Base-by-base conservation (phyloP, 2,797 vertebrate species). In the Antennarius maculatus region DNA sequence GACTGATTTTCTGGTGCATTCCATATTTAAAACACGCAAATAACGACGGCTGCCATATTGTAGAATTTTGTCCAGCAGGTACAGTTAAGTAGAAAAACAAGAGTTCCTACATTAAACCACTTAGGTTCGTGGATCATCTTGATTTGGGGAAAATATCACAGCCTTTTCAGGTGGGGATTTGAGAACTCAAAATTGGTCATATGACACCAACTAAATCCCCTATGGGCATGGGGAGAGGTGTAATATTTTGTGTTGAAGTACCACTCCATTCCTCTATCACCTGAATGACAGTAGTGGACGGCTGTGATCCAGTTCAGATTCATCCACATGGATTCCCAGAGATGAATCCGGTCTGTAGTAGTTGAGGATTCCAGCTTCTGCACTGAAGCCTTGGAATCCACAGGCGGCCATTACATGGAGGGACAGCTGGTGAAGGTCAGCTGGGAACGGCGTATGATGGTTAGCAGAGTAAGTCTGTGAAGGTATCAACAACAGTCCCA, bases 311-410 rank as follows among this genome's bases (percentile, higher is more conserved):
- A 97, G 91, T 64, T 99, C 97, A 0, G 97, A 96, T 68, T 94
- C 94, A 47, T 99, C 97, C 48, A 95, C 95, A 0, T 99, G 97
- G 89, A 99, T 98, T 31, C 97, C 97, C 37, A 99, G 91, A 0
- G 97, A 97, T 2, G 97, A 99, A 79, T 98, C 95, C 0, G 95
- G 88, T 47, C 90, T 93, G 89, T 99, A 99, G 89, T 95, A 98
- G 88, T 99, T 99, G 59, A 99, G 93, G 86, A 99, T 99, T 7
- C 94, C 97, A 0, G 97, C 96, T 84, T 99, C 94, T 0, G 97
- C 92, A 7, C 52, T 90, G 87, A 98, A 99, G 18, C 82, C 90
- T 0, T 81, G 82, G 86, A 98, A 99, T 0, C 96, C 96, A 9
- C 96, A 98, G 55, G 93, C 96, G 14, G 93, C 78, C 0, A 95